A percentile compares a stretch with the other conserved stretches of the same genome.
Evolutionary conservation across 2,888 invertebrate species (phyloP).

Genomic region (Agriopis aurantiaria): DNA sequence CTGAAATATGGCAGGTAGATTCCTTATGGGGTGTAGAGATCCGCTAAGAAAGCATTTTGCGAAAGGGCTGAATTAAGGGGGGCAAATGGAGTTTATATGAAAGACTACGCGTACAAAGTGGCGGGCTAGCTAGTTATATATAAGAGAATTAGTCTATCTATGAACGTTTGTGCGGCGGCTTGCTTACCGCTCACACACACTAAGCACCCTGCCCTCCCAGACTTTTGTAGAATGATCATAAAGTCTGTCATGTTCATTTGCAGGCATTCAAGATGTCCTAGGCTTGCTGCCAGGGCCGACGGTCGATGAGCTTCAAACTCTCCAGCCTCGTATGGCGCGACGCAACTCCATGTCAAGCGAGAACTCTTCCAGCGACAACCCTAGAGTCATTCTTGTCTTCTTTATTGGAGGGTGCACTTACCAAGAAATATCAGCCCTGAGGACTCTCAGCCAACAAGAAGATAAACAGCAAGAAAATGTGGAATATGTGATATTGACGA

Average conservation of each 20-base stretch:
- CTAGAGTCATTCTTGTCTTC: slow-evolving; percentile 94
- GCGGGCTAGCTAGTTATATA: no score
- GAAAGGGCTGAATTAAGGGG: no score
- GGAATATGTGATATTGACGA: slow-evolving; percentile 96
- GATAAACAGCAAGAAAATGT: slow-evolving; percentile 88
- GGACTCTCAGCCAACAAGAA: slow-evolving; percentile 91
- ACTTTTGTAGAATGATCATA: not conserved
- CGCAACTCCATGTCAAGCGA: slow-evolving; percentile 87
- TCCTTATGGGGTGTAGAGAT: no score
- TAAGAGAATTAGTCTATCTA: no score
- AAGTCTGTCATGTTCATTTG: slow-evolving; percentile 28
- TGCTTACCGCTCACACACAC: not conserved
- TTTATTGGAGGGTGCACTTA: slow-evolving; percentile 99
- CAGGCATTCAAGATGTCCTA: slow-evolving; percentile 93
- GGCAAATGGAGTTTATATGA: no score
- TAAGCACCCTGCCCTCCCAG: not conserved
- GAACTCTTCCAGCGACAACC: slow-evolving; percentile 86
- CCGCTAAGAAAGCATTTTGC: no score
- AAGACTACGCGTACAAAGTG: no score
- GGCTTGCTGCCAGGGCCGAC: slow-evolving; percentile 93
- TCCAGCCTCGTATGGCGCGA: slow-evolving; percentile 85
- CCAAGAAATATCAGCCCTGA: slow-evolving; percentile 94
- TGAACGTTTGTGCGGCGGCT: not conserved
- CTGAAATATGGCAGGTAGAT: no score
- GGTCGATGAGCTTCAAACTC: slow-evolving; percentile 88